Evolutionary conservation across 2,888 invertebrate genomes (phyloP).

Genomic region (Cantharis rustica): DNA sequence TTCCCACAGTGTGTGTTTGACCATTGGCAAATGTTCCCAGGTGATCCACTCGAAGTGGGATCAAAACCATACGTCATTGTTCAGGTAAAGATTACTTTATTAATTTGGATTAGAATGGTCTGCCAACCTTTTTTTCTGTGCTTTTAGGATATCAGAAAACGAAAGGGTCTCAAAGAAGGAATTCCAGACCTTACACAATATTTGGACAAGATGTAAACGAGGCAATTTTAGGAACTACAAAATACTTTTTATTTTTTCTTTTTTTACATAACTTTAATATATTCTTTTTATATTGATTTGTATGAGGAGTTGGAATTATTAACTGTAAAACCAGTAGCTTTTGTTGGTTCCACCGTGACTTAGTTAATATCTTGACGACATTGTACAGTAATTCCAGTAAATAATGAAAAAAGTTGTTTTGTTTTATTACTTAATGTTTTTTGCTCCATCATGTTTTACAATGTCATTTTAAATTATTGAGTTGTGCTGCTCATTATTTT

Average conservation of each 20-base stretch:
- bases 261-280: conserved; percentile 2
- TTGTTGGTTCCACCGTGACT: background rate
- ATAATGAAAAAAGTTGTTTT: conserved; percentile 20
- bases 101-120: too few species aligned
- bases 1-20: conserved; percentile 99
- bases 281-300: conserved; percentile 1
- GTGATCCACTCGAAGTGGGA: conserved; percentile 84
- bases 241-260: conserved; percentile 41
- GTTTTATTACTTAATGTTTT: conserved; percentile 19
- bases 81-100: conserved; percentile 60
- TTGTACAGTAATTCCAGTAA: conserved; percentile 30
- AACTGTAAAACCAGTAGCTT: background rate
- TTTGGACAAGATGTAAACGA: conserved; percentile 95
- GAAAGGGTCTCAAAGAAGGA: conserved; percentile 98
- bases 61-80: conserved; percentile 80
- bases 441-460: conserved; percentile 7
- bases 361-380: conserved; percentile 12
- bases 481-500: conserved; percentile 22
- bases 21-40: conserved; percentile 98
- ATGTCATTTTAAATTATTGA: conserved; percentile 16
- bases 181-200: conserved; percentile 94
- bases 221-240: conserved; percentile 52
- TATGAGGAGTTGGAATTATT: background rate
- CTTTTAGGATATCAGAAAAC: conserved; percentile 89
- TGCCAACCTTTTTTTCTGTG: background rate